Base-by-base conservation (phyloP, 2,113 vertebrate genomes). In the Micronisus gabar region DNA sequence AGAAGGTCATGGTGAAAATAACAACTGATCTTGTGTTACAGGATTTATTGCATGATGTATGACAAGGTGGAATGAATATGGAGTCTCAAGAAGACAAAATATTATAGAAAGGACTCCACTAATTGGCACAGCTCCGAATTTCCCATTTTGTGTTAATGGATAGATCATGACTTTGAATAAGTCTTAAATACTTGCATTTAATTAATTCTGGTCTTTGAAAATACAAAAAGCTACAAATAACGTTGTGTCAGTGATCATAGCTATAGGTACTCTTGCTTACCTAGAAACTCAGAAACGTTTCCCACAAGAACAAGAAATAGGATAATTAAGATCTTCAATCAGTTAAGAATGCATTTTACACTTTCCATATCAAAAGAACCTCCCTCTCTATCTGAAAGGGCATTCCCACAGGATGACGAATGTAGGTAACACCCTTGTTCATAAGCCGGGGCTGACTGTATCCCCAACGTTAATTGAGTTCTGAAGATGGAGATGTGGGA, bases 401-500 rank as follows among this genome's bases (percentile, higher is more conserved):
- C 43, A 50, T 83, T 73, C 20, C 43, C 78, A 61, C 36, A 41
- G 56, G 52, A 65, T 48, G 43, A 56, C 0, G 3, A 30, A 47
- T 43, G 13, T 30, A 52, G 61, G 47, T 81, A 59, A 81, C 41
- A 58, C 13, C 11, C 4, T 71, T 81, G 26, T 61, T 91, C 15
- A 3, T 68, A 73, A 74, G 9, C 0, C 0, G 11, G 3, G 17
- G 10, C 52, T 79, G 81, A 14, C 34, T 72, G 36, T 36, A 34
- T 91, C 40, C 36, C 45, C 29, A 23, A 80, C 65, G 23, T 52
- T 73, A 81, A 3, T 34, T 85, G n/a, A 66, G 13, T 76, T 94
- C 48, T 86, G 66, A 65, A 76, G 27, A 7, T 76, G 66, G 47
- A 78, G n/a, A 11, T 76, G 40, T 3, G 4, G 30, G 40, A 91